Conservation (phyloP, 2,888 invertebrate genomes). For the Pandemis heparana region DNA sequence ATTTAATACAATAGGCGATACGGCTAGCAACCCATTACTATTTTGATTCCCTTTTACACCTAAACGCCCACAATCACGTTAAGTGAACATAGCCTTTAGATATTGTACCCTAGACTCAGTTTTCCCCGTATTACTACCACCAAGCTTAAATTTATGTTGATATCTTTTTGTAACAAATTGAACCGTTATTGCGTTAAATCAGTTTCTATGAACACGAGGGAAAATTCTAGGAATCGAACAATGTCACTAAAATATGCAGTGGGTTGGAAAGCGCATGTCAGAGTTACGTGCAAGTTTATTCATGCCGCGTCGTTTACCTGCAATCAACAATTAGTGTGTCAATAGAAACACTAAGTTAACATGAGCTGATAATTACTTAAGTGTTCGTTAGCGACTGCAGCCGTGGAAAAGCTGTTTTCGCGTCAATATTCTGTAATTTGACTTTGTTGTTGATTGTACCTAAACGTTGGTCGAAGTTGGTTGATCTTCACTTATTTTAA, state of each 20-base stretch:
- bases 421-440: neutral
- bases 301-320: constrained; percentile 53
- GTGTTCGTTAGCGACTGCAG: constrained; percentile 22
- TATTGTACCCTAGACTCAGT: no score
- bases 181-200: no score
- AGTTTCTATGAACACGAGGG: constrained; percentile 44
- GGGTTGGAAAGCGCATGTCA: constrained; percentile 58
- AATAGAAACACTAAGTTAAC: constrained; percentile 67
- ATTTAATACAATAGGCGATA: no score
- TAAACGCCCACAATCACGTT: no score
- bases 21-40: no score
- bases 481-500: no score
- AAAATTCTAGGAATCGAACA: constrained; percentile 19
- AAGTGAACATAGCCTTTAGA: no score
- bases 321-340: constrained; percentile 72
- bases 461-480: no score
- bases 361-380: constrained; percentile 55
- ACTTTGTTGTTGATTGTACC: neutral
- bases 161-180: no score
- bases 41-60: no score
- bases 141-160: no score
- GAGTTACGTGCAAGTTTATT: constrained; percentile 48
- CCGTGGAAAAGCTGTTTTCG: neutral
- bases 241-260: constrained; percentile 23
- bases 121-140: no score